Evolutionary conservation across 2,797 vertebrate species (phyloP).

Genomic region (Hipposideros larvatus): DNA sequence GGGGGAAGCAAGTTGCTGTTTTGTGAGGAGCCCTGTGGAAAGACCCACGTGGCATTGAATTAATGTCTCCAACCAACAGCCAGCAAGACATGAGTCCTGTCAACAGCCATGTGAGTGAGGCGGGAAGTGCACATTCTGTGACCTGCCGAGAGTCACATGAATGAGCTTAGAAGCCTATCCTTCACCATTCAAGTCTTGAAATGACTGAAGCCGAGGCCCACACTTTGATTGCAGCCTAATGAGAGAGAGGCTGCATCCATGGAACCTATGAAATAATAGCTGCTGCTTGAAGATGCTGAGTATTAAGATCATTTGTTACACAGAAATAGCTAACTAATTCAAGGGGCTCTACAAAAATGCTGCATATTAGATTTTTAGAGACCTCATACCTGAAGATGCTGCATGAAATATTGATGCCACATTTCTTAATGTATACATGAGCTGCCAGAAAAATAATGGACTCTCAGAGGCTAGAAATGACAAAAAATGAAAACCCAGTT

Average conservation of each 20-base stretch:
- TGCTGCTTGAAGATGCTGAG: neutral
- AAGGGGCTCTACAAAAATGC: neutral
- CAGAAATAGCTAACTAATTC: neutral
- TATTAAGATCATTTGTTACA: neutral
- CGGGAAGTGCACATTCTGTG: neutral
- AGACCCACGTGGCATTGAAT: neutral
- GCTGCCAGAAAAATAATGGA: constrained; percentile 60
- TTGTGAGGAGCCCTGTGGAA: neutral
- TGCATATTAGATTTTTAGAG: neutral
- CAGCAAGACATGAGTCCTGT: neutral
- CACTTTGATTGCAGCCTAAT: neutral
- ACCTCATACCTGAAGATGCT: neutral
- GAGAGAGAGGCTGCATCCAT: neutral
- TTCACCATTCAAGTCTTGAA: neutral
- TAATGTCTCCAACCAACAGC: neutral
- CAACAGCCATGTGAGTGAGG: neutral
- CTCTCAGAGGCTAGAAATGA: constrained; percentile 31
- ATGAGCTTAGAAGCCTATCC: neutral
- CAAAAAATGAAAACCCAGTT: constrained; percentile 20
- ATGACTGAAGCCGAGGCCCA: neutral
- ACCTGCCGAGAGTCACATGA: neutral
- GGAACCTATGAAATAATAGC: neutral
- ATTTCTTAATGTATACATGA: constrained; percentile 29
- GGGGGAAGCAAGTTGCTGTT: neutral
- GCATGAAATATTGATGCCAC: constrained; percentile 13